Evolutionary conservation across 2,888 invertebrate species (phyloP).

Genomic region (Alentia gelatinosa): DNA sequence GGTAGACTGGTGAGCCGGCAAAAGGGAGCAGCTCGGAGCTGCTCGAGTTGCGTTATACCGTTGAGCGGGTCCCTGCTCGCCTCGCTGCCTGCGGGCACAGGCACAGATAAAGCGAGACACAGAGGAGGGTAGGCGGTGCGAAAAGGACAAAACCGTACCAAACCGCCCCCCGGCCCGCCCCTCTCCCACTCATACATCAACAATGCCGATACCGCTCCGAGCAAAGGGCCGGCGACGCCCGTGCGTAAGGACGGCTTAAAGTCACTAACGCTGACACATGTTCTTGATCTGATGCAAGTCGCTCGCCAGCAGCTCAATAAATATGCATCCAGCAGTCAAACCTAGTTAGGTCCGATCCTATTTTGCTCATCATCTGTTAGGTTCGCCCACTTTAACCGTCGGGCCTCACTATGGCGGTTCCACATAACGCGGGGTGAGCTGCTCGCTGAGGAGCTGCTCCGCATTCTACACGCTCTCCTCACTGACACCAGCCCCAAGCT

Average conservation of each 20-base stretch:
- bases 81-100: not conserved
- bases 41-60: not conserved
- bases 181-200: not conserved
- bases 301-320: not conserved
- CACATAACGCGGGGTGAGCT: not conserved
- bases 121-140: not conserved
- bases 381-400: not conserved
- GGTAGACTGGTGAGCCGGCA: not conserved
- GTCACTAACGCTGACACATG: slow-evolving; percentile 22
- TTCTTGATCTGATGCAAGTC: not conserved
- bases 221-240: not conserved
- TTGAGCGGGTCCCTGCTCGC: not conserved
- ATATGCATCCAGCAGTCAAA: slow-evolving; percentile 3
- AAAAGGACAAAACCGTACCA: not conserved
- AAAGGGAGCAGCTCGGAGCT: not conserved
- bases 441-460: not conserved
- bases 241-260: not conserved
- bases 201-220: not conserved
- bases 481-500: not conserved
- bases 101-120: not conserved
- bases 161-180: not conserved
- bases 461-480: not conserved
- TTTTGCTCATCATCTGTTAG: slow-evolving; percentile 4
- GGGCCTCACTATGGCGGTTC: not conserved
- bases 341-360: not conserved